These are phyloP conservation scores for Corythornis cristatus DNA, from an alignment of 2,113 vertebrate species.

Conservation along the genomic window DNA sequence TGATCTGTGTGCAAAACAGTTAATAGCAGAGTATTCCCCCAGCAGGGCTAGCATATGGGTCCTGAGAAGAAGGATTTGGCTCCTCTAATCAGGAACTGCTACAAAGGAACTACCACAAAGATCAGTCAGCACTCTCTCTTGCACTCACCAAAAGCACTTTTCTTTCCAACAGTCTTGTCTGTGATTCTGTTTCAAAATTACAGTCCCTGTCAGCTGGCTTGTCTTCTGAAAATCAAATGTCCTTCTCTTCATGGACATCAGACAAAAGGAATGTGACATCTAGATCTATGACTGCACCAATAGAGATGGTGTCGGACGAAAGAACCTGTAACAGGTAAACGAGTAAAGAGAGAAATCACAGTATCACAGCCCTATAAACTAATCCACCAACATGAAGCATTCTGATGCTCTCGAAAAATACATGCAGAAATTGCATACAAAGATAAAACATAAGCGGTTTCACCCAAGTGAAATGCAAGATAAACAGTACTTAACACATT, in stretches of 20 bases:
- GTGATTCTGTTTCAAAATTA: neutral
- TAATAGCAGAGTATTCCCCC: fast-evolving
- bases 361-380: neutral
- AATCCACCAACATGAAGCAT: neutral
- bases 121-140: neutral
- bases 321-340: neutral
- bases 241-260: neutral
- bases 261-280: neutral
- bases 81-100: neutral
- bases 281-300: neutral
- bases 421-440: neutral
- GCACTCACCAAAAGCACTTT: neutral
- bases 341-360: neutral
- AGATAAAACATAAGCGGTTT: neutral
- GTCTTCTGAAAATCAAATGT: neutral
- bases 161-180: neutral
- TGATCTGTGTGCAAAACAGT: neutral
- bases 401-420: neutral
- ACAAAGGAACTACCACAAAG: neutral
- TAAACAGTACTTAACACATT: neutral
- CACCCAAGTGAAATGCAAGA: neutral
- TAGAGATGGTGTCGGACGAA: neutral
- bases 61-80: neutral
- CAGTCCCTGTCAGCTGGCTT: neutral
- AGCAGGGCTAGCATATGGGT: neutral